These are phyloP conservation scores for Mormyrops attenuatus DNA, from an alignment of 2,797 vertebrate species.

Conservation along the genomic window DNA sequence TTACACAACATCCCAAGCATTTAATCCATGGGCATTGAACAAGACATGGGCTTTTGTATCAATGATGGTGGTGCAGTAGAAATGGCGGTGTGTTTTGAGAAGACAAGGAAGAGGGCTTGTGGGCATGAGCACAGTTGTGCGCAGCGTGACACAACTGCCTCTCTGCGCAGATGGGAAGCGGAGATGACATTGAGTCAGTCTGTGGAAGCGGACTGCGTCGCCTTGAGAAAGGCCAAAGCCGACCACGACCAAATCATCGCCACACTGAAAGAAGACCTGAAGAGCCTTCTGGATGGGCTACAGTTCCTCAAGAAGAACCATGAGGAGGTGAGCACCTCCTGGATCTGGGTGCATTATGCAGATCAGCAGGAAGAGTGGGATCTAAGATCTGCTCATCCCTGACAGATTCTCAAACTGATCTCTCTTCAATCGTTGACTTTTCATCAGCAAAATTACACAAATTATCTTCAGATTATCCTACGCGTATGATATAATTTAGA, in stretches of 20 bases:
- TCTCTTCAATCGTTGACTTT: background rate
- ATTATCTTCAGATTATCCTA: background rate
- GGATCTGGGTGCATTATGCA: background rate
- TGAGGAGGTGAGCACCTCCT: slow-evolving; percentile 59
- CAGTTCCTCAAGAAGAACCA: slow-evolving; percentile 72
- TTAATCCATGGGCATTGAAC: background rate
- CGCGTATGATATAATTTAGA: background rate
- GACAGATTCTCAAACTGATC: background rate
- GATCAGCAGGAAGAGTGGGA: background rate
- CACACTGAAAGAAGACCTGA: slow-evolving; percentile 64
- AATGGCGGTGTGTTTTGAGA: background rate
- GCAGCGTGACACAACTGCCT: background rate
- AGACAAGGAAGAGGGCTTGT: background rate
- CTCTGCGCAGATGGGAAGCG: slow-evolving; percentile 59
- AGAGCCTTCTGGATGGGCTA: slow-evolving; percentile 70
- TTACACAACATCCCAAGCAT: background rate
- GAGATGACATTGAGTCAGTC: slow-evolving; percentile 67
- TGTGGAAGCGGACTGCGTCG: slow-evolving; percentile 68
- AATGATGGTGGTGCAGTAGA: background rate
- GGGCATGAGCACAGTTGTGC: background rate
- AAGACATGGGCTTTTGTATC: background rate
- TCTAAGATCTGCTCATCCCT: background rate
- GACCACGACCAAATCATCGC: slow-evolving; percentile 64
- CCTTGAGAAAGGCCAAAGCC: slow-evolving; percentile 65
- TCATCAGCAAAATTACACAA: background rate